These are phyloP conservation scores for Acridotheres tristis DNA, from an alignment of 2,797 vertebrate genomes.

Conservation along the genomic window DNA sequence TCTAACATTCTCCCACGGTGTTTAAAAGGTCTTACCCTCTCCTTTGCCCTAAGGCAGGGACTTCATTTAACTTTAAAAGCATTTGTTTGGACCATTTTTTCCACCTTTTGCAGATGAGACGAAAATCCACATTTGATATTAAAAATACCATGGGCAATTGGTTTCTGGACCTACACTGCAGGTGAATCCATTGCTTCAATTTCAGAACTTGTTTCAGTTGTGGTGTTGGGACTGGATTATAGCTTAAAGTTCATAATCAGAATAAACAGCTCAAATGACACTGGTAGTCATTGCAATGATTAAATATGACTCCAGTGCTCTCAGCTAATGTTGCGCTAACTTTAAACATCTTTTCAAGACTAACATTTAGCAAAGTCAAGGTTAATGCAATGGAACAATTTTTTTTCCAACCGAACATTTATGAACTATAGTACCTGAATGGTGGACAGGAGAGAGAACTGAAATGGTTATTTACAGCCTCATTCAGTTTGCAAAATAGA, in stretches of 20 bases:
- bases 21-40: conserved; percentile 22
- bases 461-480: not conserved
- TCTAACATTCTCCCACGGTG: not conserved
- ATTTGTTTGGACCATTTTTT: not conserved
- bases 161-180: not conserved
- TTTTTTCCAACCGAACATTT: not conserved
- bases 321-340: conserved; percentile 45
- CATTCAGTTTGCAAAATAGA: not conserved
- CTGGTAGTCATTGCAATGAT: conserved; percentile 14
- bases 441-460: not conserved
- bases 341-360: conserved; percentile 34
- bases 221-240: not conserved
- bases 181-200: conserved; percentile 15
- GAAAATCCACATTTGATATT: not conserved
- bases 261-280: conserved; percentile 54
- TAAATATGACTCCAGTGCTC: conserved; percentile 42
- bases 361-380: conserved; percentile 30
- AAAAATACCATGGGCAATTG: not conserved
- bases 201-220: not conserved
- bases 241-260: conserved; percentile 56
- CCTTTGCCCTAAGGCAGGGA: not conserved
- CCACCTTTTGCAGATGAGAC: not conserved
- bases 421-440: not conserved
- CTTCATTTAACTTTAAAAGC: not conserved
- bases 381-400: not conserved